Evolutionary conservation across 2,888 invertebrate genomes (phyloP).

Genomic region (Monochamus alternatus): DNA sequence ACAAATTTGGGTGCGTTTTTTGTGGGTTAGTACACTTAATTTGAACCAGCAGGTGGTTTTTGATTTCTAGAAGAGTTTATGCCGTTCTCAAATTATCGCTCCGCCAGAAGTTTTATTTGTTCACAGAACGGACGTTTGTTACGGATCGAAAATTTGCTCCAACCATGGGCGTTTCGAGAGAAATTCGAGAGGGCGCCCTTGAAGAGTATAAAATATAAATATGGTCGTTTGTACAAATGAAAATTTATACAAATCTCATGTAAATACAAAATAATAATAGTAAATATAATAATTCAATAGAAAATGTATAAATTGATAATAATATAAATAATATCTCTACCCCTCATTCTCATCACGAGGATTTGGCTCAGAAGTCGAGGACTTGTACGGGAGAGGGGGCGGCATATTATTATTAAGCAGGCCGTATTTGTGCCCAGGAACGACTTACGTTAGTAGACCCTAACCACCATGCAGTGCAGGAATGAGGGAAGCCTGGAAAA

Average conservation of each 20-base stretch:
- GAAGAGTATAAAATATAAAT: background rate
- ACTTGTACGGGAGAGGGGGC: too few relatives aligned
- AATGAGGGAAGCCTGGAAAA: too few relatives aligned
- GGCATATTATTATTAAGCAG: too few relatives aligned
- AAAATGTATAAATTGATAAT: too few relatives aligned
- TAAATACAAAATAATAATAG: too few relatives aligned
- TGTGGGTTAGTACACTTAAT: conserved; percentile 58
- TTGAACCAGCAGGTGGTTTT: conserved; percentile 58
- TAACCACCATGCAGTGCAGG: too few relatives aligned
- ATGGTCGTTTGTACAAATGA: background rate
- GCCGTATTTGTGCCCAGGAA: too few relatives aligned
- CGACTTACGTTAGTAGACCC: too few relatives aligned
- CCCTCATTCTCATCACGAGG: too few relatives aligned
- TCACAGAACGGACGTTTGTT: conserved; percentile 34
- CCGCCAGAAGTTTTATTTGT: conserved; percentile 35
- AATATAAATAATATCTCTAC: too few relatives aligned
- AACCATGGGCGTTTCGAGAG: conserved; percentile 10
- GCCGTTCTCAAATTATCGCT: conserved; percentile 36
- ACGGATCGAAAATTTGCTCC: conserved; percentile 19
- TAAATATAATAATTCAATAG: too few relatives aligned
- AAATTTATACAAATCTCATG: background rate
- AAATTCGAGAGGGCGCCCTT: background rate
- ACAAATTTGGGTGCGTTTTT: conserved; percentile 59
- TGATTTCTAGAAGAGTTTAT: conserved; percentile 54
- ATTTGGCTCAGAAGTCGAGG: too few relatives aligned